Evolutionary conservation across 2,113 vertebrate genomes (phyloP), one percentile per base, ranked within the genome.

Genomic region (Anarhynchus alexandrinus): DNA sequence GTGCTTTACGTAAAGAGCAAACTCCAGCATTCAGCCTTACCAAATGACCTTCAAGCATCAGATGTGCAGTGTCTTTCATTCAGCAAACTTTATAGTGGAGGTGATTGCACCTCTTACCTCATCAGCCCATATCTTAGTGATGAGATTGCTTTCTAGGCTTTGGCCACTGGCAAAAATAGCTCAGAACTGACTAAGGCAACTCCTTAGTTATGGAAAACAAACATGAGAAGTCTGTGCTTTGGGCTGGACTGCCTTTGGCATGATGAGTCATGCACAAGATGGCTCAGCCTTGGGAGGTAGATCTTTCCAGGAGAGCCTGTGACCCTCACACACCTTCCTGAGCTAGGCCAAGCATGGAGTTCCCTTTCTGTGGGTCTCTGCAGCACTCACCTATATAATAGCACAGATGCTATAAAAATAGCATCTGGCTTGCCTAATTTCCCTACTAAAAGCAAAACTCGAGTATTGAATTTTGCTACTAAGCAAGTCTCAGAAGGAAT

Each of bases 81-180:
- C 58, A 67, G 51, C 8, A 57, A 57, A 34, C 0, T 91, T 65
- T 72, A 7, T 11, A 51, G 22, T 27, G 36, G 36, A 32, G 70
- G 6, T 51, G 57, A 65, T 47, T 70, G 62, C 49, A 61, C 30
- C 18, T 89, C 57, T 88, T 59, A 45, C 15, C 30, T 92, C 87
- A 54, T 10, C 59, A 62, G 34, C 19, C 61, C 3, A 0, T 86
- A 84, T 88, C 69, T 94, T 40, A 79, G 42, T 51, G 58, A 54
- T 29, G 69, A 88, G 83, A 72, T 91, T 94, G 30, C n/a, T 82
- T 92, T 92, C 77, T 71, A 86, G 80, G 19, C 69, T 95, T 83
- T 95, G 90, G 34, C 17, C 30, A 18, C 73, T 69, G 27, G 14
- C 38, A 73, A 45, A 88, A 93, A 21, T 20, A 91, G 49, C 57